Conservation (phyloP, 2,888 invertebrate species). For the Thecocarcelia acutangulata region DNA sequence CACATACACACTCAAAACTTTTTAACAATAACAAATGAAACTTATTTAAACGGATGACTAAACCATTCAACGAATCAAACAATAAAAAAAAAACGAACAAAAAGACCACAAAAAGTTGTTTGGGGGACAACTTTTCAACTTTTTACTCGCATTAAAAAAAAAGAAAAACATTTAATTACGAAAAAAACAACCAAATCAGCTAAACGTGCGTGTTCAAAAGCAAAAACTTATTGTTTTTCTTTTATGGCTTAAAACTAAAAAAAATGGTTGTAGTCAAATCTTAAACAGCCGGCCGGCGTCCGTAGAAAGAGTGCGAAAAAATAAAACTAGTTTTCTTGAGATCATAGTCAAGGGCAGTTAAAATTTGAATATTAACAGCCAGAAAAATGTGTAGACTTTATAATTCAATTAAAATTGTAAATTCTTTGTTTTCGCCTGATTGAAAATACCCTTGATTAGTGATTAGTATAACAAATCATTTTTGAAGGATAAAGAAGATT, state of each 20-base stretch:
- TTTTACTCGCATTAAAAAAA: slow-evolving; percentile 10
- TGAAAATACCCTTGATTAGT: neutral
- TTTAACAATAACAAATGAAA: slow-evolving; percentile 15
- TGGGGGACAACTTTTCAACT: slow-evolving; percentile 22
- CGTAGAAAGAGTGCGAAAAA: neutral
- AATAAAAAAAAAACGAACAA: neutral
- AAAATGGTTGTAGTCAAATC: neutral
- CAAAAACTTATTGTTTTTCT: neutral
- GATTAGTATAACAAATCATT: neutral
- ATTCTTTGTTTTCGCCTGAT: neutral
- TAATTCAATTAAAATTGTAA: no score
- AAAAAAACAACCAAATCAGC: slow-evolving; percentile 7
- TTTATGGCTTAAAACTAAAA: neutral
- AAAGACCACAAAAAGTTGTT: slow-evolving; percentile 13
- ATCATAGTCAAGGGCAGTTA: neutral
- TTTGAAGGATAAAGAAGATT: neutral
- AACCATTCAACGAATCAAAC: slow-evolving; percentile 30
- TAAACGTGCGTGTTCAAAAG: slow-evolving; percentile 36
- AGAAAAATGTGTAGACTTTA: no score
- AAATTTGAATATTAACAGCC: neutral
- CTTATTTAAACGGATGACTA: slow-evolving; percentile 33
- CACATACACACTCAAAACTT: slow-evolving; percentile 7
- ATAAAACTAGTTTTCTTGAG: no score
- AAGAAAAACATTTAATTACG: slow-evolving; percentile 1
- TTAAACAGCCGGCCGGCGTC: slow-evolving; percentile 48